Percentiles rank a stretch among this genome's conserved stretches.
Evolutionary conservation across 2,888 invertebrate genomes (phyloP).

Genomic region (Drosophila pseudotalamancana): DNA sequence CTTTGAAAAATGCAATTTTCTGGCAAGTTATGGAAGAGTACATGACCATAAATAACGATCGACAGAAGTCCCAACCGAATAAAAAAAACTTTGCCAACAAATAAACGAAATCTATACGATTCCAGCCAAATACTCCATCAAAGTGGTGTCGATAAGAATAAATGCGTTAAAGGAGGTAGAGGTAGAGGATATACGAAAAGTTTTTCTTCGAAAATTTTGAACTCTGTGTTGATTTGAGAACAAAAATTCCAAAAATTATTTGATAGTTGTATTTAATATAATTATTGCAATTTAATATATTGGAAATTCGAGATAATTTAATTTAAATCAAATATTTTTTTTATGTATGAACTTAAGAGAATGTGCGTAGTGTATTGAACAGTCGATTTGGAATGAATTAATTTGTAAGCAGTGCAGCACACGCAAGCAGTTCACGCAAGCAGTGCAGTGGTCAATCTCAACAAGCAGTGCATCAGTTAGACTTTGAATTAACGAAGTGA

Average conservation of each 20-base stretch:
- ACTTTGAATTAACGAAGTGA: conserved; percentile 11
- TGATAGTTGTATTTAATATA: too few relatives aligned
- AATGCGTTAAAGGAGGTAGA: too few relatives aligned
- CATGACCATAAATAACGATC: background rate
- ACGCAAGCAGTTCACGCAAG: too few relatives aligned
- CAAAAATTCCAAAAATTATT: too few relatives aligned
- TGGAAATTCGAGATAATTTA: too few relatives aligned
- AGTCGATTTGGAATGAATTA: background rate
- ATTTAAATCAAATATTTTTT: too few relatives aligned
- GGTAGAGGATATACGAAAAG: too few relatives aligned
- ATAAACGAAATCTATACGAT: background rate
- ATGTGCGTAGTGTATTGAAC: background rate
- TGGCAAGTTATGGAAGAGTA: background rate
- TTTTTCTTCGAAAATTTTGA: too few relatives aligned
- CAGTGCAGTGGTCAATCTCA: background rate
- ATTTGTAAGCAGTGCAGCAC: background rate
- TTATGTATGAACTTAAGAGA: too few relatives aligned
- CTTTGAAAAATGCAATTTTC: background rate
- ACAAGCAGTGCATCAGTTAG: conserved; percentile 17
- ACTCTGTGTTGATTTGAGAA: too few relatives aligned
- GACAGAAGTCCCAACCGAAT: background rate
- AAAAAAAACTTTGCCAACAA: background rate
- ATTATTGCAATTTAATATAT: too few relatives aligned
- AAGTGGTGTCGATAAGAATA: background rate
- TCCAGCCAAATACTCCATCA: background rate